Percentiles rank a stretch among this genome's conserved stretches.
These are phyloP conservation scores for Musca vetustissima DNA, from an alignment of 1,140 invertebrate species.

Conservation along the genomic window DNA sequence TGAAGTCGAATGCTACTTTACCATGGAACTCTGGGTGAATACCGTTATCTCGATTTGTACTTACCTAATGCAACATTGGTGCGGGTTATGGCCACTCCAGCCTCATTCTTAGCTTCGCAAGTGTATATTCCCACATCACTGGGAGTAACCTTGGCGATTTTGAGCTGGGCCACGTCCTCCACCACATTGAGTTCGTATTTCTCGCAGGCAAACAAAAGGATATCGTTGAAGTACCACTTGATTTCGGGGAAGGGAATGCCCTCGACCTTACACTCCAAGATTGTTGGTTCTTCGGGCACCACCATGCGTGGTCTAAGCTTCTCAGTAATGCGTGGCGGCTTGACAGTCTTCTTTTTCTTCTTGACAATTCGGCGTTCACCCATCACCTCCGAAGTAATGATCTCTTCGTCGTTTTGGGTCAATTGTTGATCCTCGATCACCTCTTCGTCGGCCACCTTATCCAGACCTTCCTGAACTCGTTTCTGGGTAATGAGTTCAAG, in stretches of 20 bases:
- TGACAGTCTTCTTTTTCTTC: slow-evolving; percentile 61
- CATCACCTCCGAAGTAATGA: slow-evolving; percentile 54
- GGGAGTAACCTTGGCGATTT: slow-evolving; percentile 69
- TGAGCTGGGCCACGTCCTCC: slow-evolving; percentile 68
- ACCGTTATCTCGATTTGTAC: slow-evolving; percentile 31
- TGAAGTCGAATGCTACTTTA: background rate
- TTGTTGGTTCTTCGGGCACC: slow-evolving; percentile 63
- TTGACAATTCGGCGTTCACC: slow-evolving; percentile 53
- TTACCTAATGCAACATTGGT: slow-evolving; percentile 67
- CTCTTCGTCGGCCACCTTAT: slow-evolving; percentile 58
- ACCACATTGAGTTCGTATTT: slow-evolving; percentile 67
- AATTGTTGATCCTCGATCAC: slow-evolving; percentile 56
- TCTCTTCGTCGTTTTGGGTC: slow-evolving; percentile 52
- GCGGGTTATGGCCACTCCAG: slow-evolving; percentile 75
- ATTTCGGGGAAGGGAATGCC: slow-evolving; percentile 73
- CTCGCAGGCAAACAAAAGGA: slow-evolving; percentile 70
- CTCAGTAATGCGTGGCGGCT: slow-evolving; percentile 71
- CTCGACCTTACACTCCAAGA: slow-evolving; percentile 70
- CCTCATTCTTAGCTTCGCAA: slow-evolving; percentile 73
- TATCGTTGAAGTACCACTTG: slow-evolving; percentile 87
- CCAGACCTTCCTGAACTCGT: slow-evolving; percentile 55
- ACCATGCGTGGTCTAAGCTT: slow-evolving; percentile 68
- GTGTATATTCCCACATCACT: slow-evolving; percentile 84
- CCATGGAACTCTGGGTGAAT: background rate
- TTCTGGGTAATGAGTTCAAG: slow-evolving; percentile 59